phyloP scores from a whole-genome alignment of 2,888 invertebrate genomes.

The Tenthredo distinguenda region DNA sequence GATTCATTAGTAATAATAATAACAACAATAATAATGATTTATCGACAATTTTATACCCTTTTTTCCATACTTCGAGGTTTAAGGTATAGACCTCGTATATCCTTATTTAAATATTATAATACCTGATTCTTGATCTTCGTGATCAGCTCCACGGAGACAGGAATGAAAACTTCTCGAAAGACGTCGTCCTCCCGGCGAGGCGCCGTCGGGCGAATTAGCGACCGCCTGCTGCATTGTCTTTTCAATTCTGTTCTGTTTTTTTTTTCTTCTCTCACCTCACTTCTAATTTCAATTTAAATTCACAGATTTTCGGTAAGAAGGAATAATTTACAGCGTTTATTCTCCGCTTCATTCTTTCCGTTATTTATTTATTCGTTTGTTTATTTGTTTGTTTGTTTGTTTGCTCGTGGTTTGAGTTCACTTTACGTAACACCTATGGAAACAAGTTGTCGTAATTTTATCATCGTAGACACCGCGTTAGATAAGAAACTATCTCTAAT shows the following conservation, averaged over 20 bases:
- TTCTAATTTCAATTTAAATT: neutral
- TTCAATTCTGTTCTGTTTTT: neutral
- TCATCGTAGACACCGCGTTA: no score
- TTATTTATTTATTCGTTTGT: neutral
- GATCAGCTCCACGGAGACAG: slow-evolving; percentile 82
- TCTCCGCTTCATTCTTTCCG: neutral
- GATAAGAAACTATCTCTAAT: no score
- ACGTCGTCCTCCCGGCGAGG: slow-evolving; percentile 78
- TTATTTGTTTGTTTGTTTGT: neutral
- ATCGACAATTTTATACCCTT: neutral
- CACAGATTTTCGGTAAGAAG: neutral
- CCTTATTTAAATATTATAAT: slow-evolving; percentile 55
- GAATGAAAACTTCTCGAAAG: slow-evolving; percentile 86
- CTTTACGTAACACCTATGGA: neutral
- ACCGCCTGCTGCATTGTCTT: slow-evolving; percentile 65
- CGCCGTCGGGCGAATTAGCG: slow-evolving; percentile 71
- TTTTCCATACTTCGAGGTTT: no score
- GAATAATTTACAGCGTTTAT: neutral
- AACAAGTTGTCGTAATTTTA: neutral
- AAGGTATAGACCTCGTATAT: neutral
- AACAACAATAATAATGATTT: no score
- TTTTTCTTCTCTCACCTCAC: neutral
- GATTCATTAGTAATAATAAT: neutral
- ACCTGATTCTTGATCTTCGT: slow-evolving; percentile 77
- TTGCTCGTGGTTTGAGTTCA: neutral